Evolutionary conservation across 2,888 invertebrate species (phyloP).

Genomic region (Tanytarsus gracilentus): DNA sequence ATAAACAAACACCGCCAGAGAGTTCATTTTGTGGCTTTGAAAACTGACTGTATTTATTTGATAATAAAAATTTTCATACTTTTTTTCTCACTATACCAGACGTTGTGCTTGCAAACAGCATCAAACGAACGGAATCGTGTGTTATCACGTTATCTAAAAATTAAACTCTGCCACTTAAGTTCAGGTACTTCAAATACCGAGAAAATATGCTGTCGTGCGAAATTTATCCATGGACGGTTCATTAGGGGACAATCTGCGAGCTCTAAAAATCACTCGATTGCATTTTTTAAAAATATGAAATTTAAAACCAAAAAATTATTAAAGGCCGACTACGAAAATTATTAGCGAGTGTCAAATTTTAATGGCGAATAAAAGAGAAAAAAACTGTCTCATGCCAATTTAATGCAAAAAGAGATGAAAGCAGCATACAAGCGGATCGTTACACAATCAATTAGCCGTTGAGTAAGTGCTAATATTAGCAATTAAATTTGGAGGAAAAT

Average conservation of each 20-base stretch:
- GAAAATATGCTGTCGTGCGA: no score
- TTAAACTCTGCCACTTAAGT: slow-evolving; percentile 23
- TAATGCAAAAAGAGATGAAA: not conserved
- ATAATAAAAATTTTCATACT: slow-evolving; percentile 23
- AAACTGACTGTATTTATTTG: slow-evolving; percentile 23
- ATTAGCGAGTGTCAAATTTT: no score
- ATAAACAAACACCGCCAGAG: no score
- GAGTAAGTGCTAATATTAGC: slow-evolving; percentile 11
- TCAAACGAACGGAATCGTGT: slow-evolving; percentile 23
- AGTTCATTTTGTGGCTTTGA: not conserved
- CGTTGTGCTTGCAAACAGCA: not conserved
- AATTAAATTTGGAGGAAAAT: not conserved
- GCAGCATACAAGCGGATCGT: slow-evolving; percentile 1
- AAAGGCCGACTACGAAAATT: no score
- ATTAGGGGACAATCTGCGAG: no score
- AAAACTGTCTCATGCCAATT: not conserved
- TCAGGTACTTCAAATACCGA: no score
- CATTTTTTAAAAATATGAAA: no score
- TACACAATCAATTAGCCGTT: slow-evolving; percentile 24
- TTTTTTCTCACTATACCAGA: not conserved
- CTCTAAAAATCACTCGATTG: no score
- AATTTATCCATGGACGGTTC: no score
- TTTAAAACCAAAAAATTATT: no score
- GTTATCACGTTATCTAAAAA: slow-evolving; percentile 29
- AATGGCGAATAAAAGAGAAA: not conserved